A percentile compares a stretch with the other conserved stretches of the same genome.
Conservation (phyloP, 2,113 vertebrate genomes). For the Muntiacus reevesi region DNA sequence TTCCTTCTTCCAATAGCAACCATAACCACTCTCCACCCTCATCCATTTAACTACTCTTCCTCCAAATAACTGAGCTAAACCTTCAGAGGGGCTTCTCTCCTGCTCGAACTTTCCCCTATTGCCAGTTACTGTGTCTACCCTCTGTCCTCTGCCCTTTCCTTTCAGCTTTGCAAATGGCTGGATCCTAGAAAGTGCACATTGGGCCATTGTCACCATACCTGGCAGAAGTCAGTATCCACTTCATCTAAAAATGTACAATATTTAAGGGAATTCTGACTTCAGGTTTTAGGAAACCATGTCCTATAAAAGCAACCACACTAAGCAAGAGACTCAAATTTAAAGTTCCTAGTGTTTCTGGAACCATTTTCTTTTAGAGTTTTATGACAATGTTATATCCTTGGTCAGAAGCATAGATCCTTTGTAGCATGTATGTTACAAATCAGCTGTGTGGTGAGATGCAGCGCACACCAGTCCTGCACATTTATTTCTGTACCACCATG, state of each 20-base stretch:
- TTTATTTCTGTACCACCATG: neutral
- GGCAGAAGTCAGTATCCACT: neutral
- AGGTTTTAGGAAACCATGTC: neutral
- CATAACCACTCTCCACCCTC: neutral
- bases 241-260: neutral
- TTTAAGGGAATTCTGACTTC: neutral
- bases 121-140: neutral
- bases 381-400: neutral
- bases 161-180: neutral
- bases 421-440: neutral
- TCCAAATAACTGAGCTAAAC: neutral
- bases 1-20: neutral
- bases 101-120: neutral
- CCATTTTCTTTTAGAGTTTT: neutral
- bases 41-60: neutral
- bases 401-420: neutral
- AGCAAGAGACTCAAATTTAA: neutral
- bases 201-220: neutral
- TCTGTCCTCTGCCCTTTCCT: neutral
- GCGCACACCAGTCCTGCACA: neutral
- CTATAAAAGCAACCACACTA: neutral
- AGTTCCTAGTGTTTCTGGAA: neutral
- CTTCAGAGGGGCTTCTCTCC: neutral
- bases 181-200: neutral
- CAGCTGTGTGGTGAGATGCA: neutral